Evolutionary conservation across 2,888 invertebrate genomes (phyloP).

Genomic region (Cerastoderma edule): DNA sequence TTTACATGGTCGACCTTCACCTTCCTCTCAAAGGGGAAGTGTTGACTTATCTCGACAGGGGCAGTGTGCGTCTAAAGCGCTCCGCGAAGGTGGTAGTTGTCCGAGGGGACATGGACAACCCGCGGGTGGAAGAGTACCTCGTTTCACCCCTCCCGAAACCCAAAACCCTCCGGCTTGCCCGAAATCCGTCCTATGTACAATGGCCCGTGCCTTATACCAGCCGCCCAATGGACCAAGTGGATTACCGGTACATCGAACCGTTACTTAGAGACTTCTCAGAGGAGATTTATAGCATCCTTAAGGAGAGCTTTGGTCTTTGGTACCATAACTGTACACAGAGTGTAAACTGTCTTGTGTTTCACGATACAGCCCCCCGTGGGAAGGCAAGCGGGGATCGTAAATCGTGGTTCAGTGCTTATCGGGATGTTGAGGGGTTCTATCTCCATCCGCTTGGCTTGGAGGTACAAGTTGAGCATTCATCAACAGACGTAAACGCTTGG

Average conservation of each 20-base stretch:
- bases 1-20: constrained; percentile 74
- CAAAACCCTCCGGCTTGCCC: constrained; percentile 61
- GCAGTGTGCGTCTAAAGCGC: constrained; percentile 68
- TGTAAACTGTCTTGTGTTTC: constrained; percentile 69
- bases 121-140: constrained; percentile 76
- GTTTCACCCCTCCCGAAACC: constrained; percentile 76
- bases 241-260: constrained; percentile 63
- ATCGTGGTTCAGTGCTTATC: constrained; percentile 75
- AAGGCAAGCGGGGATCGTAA: constrained; percentile 67
- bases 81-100: constrained; percentile 74
- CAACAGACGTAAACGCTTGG: constrained; percentile 69
- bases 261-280: constrained; percentile 61
- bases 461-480: constrained; percentile 72
- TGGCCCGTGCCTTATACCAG: constrained; percentile 73
- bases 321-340: constrained; percentile 73
- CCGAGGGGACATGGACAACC: constrained; percentile 72
- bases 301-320: constrained; percentile 70
- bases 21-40: constrained; percentile 72
- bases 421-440: constrained; percentile 75
- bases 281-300: constrained; percentile 64
- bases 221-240: constrained; percentile 69
- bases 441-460: constrained; percentile 76
- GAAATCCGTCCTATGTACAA: constrained; percentile 70
- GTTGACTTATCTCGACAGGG: constrained; percentile 65
- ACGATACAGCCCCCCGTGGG: constrained; percentile 73